A percentile compares a stretch with the other conserved stretches of the same genome.
phyloP scores from a whole-genome alignment of 2,888 invertebrate genomes.

The Aromia moschata region DNA sequence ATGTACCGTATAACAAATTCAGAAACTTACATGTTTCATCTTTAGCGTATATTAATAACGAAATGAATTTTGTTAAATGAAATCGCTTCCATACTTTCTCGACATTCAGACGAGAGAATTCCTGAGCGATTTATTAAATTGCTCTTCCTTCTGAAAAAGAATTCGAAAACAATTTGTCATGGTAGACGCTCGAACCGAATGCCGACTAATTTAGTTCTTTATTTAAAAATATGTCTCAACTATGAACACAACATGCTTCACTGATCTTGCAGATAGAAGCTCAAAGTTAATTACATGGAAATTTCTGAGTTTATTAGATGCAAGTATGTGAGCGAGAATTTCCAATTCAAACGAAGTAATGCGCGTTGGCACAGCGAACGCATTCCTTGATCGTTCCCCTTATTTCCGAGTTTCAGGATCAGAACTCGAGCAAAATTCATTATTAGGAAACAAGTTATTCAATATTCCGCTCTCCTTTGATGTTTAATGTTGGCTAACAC shows the following conservation, averaged over 20 bases:
- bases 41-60: background rate
- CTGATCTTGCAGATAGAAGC: conserved; percentile 57
- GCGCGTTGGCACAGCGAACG: conserved; percentile 52
- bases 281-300: conserved; percentile 64
- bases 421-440: conserved; percentile 58
- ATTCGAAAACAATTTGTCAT: conserved; percentile 24
- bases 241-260: conserved; percentile 50
- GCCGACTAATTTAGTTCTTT: conserved; percentile 15
- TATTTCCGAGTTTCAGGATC: conserved; percentile 54
- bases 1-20: too few species aligned
- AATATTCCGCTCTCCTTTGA: conserved; percentile 57
- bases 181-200: conserved; percentile 9
- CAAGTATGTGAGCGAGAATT: conserved; percentile 64
- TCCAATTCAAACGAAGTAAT: conserved; percentile 63
- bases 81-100: background rate
- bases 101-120: conserved; percentile 22
- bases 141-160: conserved; percentile 13
- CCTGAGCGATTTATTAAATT: conserved; percentile 25
- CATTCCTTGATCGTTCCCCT: conserved; percentile 53
- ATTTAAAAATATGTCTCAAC: conserved; percentile 35
- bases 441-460: conserved; percentile 62
- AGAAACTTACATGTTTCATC: background rate
- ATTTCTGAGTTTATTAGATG: conserved; percentile 64
- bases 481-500: conserved; percentile 52
- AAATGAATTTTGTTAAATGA: background rate